A percentile compares a stretch with the other conserved stretches of the same genome.
phyloP scores from a whole-genome alignment of 1,140 invertebrate species.

The Drosophila bocki region DNA sequence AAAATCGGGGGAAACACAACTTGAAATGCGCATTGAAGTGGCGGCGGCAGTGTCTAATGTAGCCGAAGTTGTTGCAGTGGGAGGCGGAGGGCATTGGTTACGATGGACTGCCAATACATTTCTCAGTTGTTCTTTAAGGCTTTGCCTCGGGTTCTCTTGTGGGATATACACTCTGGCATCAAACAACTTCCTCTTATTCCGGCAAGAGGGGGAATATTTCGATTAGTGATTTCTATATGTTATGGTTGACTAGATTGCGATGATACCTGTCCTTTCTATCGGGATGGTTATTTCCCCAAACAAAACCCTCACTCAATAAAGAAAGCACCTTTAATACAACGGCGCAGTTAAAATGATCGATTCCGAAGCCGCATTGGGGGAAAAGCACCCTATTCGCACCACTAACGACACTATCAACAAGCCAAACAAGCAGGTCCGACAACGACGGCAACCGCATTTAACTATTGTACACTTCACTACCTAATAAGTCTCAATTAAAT shows the following conservation, averaged over 20 bases:
- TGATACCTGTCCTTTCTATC: neutral
- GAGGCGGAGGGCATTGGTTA: neutral
- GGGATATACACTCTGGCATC: constrained; percentile 39
- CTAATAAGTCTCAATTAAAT: constrained; percentile 84
- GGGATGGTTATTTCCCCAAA: neutral
- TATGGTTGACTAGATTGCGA: constrained; percentile 27
- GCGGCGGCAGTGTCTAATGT: constrained; percentile 64
- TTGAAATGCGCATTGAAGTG: constrained; percentile 75
- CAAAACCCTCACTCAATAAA: neutral
- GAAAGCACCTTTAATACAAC: constrained; percentile 8
- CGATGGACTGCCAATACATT: constrained; percentile 31
- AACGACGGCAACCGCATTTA: constrained; percentile 39
- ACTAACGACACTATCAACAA: constrained; percentile 76
- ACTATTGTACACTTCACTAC: constrained; percentile 63
- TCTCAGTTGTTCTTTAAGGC: constrained; percentile 46
- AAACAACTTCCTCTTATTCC: constrained; percentile 10
- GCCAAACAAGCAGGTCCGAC: constrained; percentile 45
- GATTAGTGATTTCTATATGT: constrained; percentile 1
- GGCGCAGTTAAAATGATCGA: constrained; percentile 5
- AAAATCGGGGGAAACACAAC: constrained; percentile 57
- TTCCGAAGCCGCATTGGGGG: neutral
- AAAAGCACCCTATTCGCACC: constrained; percentile 3
- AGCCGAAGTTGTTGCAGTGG: constrained; percentile 53
- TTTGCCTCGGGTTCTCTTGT: neutral
- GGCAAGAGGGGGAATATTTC: constrained; percentile 1